These are phyloP conservation scores for Bagarius yarrelli DNA, from an alignment of 2,113 vertebrate genomes.

Conservation along the genomic window DNA sequence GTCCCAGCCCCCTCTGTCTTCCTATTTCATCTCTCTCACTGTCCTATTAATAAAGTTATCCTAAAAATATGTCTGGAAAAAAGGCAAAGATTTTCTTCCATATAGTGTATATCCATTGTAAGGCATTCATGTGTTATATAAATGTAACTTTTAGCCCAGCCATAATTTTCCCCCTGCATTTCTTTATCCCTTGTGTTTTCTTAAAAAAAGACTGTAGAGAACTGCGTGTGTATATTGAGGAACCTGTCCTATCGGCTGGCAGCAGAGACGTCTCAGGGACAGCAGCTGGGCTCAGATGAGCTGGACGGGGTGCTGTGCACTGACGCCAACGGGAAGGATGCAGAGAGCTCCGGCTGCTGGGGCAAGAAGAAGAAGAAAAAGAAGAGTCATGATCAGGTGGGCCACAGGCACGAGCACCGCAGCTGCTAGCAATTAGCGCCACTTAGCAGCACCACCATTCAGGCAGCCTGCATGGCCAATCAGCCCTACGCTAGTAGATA, in stretches of 20 bases:
- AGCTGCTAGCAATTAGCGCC: conserved; percentile 72
- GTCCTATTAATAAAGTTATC: too few species aligned
- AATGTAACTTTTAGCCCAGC: not conserved
- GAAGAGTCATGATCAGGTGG: conserved; percentile 97
- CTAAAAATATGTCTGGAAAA: too few species aligned
- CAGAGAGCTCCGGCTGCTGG: conserved; percentile 96
- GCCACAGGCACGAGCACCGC: conserved; percentile 51
- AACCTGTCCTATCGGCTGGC: conserved; percentile 98
- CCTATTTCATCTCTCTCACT: too few species aligned
- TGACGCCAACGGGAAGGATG: conserved; percentile 88
- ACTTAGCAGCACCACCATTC: conserved; percentile 38
- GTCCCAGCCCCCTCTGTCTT: too few species aligned
- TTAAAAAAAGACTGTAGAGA: conserved; percentile 87
- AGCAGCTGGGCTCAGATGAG: conserved; percentile 96
- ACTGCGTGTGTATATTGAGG: conserved; percentile 99
- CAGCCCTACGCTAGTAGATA: conserved; percentile 40
- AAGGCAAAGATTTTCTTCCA: too few species aligned
- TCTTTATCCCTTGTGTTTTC: not conserved
- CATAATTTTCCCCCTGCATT: not conserved
- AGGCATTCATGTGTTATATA: too few species aligned
- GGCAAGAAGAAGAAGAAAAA: conserved; percentile 99
- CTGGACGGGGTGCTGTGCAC: conserved; percentile 92
- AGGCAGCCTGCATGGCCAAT: conserved; percentile 45
- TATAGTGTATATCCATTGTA: not conserved
- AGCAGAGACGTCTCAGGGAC: conserved; percentile 96